These are phyloP conservation scores for Antheraea mylitta DNA, from an alignment of 1,140 invertebrate genomes.

Conservation along the genomic window DNA sequence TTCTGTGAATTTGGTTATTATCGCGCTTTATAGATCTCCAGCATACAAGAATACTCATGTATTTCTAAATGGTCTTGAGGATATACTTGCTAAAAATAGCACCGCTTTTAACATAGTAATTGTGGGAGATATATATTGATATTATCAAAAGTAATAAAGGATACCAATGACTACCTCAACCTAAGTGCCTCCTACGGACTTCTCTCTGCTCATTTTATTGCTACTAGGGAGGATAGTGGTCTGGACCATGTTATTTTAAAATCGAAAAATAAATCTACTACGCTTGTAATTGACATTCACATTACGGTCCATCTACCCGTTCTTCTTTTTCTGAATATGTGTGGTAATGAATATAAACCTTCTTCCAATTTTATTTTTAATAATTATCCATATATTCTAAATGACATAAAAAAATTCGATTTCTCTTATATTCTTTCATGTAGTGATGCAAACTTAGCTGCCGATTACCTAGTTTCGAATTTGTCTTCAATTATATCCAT, in stretches of 20 bases:
- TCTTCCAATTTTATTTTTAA: background rate
- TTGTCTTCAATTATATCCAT: background rate
- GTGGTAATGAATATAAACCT: background rate
- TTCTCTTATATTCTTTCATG: background rate
- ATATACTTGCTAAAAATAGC: background rate
- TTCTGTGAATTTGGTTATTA: background rate
- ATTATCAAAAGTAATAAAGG: background rate
- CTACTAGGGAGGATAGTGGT: background rate
- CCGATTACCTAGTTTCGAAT: background rate
- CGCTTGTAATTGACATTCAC: background rate
- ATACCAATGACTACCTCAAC: background rate
- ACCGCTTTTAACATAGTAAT: background rate
- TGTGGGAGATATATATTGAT: constrained; percentile 6
- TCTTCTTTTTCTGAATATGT: background rate
- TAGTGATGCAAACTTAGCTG: constrained; percentile 2
- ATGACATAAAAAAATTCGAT: background rate
- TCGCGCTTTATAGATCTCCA: constrained; percentile 2
- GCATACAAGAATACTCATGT: background rate
- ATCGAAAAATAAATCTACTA: background rate
- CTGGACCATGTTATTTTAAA: constrained; percentile 7
- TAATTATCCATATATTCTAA: background rate
- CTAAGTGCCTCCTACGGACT: constrained; percentile 5
- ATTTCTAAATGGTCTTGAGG: no score
- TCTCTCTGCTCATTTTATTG: background rate
- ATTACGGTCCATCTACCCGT: constrained; percentile 4